Evolutionary conservation across 2,113 vertebrate genomes (phyloP).

Genomic region (Apteryx mantelli): DNA sequence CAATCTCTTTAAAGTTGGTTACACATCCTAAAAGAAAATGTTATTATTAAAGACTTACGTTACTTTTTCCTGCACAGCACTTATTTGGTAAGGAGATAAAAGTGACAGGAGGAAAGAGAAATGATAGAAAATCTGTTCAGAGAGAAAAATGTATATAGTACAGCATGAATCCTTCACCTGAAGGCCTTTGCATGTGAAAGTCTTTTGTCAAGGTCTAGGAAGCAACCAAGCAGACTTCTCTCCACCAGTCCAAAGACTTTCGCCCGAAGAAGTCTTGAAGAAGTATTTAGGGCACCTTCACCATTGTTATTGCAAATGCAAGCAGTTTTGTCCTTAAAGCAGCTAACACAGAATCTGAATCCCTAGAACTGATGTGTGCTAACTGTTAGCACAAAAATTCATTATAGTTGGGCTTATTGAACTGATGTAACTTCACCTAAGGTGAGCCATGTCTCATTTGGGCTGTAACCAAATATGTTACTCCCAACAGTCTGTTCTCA

Average conservation of each 20-base stretch:
- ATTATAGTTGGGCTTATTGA: not conserved
- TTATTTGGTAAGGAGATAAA: not conserved
- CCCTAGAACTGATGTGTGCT: not conserved
- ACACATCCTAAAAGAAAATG: not conserved
- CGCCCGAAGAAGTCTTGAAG: not conserved
- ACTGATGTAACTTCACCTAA: not conserved
- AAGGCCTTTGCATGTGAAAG: not conserved
- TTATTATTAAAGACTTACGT: not conserved
- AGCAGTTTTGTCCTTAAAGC: not conserved
- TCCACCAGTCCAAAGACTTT: not conserved
- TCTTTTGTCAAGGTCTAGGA: not conserved
- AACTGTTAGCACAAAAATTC: not conserved
- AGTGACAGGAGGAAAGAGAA: not conserved
- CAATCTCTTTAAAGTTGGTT: too few species aligned
- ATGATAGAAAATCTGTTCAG: not conserved
- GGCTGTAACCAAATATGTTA: not conserved
- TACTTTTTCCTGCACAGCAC: not conserved
- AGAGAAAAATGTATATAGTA: not conserved
- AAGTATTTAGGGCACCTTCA: not conserved
- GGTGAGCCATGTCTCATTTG: not conserved
- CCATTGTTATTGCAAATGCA: not conserved
- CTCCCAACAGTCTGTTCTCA: not conserved
- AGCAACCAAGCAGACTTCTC: not conserved
- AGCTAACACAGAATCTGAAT: not conserved
- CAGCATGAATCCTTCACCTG: not conserved